These are phyloP conservation scores for Chaetodon auriga DNA, from an alignment of 2,113 vertebrate genomes.

Conservation along the genomic window DNA sequence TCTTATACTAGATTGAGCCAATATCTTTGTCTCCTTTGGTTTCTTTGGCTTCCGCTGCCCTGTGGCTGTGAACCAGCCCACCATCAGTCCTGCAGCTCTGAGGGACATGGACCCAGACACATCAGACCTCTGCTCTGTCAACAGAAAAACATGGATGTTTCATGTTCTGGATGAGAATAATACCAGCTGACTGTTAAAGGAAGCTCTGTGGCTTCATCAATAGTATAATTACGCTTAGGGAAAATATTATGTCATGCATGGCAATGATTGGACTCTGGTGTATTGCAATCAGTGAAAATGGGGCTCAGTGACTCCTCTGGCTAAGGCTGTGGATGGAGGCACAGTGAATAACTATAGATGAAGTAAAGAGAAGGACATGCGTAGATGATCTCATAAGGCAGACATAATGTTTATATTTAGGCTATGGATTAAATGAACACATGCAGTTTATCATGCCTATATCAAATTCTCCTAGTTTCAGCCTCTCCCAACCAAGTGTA, in stretches of 20 bases:
- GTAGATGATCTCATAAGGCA: conserved; percentile 53
- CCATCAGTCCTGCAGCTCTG: conserved; percentile 7
- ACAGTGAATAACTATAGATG: conserved; percentile 27
- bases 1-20: background rate
- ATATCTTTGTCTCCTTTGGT: conserved; percentile 1
- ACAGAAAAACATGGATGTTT: conserved; percentile 41
- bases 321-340: conserved; percentile 25
- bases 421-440: conserved; percentile 8
- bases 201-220: conserved; percentile 67
- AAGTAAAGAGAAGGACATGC: conserved; percentile 25
- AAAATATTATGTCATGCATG: conserved; percentile 69
- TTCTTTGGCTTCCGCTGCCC: conserved; percentile 13
- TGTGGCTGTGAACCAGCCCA: conserved; percentile 9
- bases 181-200: conserved; percentile 37
- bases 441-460: background rate
- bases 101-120: conserved; percentile 32
- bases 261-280: conserved; percentile 63
- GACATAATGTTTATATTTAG: conserved; percentile 41
- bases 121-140: conserved; percentile 38
- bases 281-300: conserved; percentile 67
- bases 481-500: background rate
- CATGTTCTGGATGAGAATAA: conserved; percentile 48
- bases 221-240: conserved; percentile 62
- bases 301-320: conserved; percentile 41
- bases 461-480: conserved; percentile 2